Evolutionary conservation across 2,888 invertebrate species (phyloP).

Genomic region (Barypeithes pellucidus): DNA sequence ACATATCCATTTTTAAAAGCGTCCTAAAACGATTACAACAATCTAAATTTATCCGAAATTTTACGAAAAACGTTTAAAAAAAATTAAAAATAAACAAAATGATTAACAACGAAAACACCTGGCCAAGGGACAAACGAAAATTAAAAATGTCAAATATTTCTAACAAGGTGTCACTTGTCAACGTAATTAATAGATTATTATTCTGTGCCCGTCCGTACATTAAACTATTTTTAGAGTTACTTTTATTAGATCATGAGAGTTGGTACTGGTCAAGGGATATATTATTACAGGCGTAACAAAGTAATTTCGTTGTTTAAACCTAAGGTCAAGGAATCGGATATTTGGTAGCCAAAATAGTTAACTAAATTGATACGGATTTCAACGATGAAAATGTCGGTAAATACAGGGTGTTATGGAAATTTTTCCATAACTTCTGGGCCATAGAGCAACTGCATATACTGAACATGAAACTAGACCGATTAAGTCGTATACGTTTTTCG

Average conservation of each 20-base stretch:
- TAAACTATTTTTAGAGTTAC: slow-evolving; percentile 35
- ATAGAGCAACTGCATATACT: too few species aligned
- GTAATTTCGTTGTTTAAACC: too few species aligned
- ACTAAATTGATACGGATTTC: too few species aligned
- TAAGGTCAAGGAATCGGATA: too few species aligned
- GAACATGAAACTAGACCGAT: too few species aligned
- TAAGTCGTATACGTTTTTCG: too few species aligned
- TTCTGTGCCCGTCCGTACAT: slow-evolving; percentile 8
- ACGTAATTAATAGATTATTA: slow-evolving; percentile 42
- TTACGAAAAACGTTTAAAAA: slow-evolving; percentile 10
- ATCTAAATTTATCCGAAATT: slow-evolving; percentile 9
- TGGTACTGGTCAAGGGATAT: slow-evolving; percentile 5
- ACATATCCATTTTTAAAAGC: background rate
- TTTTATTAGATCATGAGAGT: slow-evolving; percentile 29
- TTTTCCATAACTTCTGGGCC: too few species aligned
- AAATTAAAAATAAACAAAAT: slow-evolving; percentile 27
- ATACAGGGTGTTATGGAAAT: too few species aligned
- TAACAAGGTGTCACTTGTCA: slow-evolving; percentile 44
- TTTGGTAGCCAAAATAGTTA: too few species aligned
- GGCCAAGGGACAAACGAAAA: slow-evolving; percentile 1
- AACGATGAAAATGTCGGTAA: too few species aligned
- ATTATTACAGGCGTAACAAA: slow-evolving; percentile 3
- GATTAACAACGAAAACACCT: slow-evolving; percentile 30
- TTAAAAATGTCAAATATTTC: slow-evolving; percentile 26
- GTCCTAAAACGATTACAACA: background rate